A percentile compares a stretch with the other conserved stretches of the same genome.
Conservation (phyloP, 1,140 invertebrate species). For the Zophobas morio region DNA sequence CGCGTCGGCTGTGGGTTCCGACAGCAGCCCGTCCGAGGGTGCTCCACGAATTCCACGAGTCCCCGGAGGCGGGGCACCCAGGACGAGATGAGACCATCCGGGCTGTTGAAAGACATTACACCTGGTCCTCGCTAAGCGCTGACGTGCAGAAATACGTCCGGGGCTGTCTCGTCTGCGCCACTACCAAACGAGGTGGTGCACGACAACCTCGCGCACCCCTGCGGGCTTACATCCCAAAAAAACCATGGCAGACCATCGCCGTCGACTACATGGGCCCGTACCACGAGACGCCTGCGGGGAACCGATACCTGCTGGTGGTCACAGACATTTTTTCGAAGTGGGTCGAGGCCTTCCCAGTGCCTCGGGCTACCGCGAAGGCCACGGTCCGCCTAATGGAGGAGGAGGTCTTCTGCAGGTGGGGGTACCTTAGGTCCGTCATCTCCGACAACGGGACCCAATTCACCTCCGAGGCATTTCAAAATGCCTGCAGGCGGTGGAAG, state of each 20-base stretch:
- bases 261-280: slow-evolving; percentile 31
- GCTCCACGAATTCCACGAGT: no score
- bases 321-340: slow-evolving; percentile 28
- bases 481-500: no score
- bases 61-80: no score
- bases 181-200: no score
- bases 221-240: not conserved
- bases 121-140: no score
- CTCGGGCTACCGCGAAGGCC: not conserved
- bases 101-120: no score
- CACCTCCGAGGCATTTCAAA: no score
- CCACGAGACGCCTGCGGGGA: not conserved
- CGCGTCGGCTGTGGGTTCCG: not conserved
- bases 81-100: no score
- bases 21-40: no score
- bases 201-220: slow-evolving; percentile 7
- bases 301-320: slow-evolving; percentile 24
- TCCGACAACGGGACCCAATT: no score
- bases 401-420: slow-evolving; percentile 26
- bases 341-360: slow-evolving; percentile 20
- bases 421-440: slow-evolving; percentile 27
- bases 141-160: no score
- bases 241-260: slow-evolving; percentile 30
- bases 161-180: no score
- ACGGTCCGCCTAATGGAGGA: not conserved